Base-by-base conservation (phyloP, 2,888 invertebrate genomes). In the Andrena minutula region DNA sequence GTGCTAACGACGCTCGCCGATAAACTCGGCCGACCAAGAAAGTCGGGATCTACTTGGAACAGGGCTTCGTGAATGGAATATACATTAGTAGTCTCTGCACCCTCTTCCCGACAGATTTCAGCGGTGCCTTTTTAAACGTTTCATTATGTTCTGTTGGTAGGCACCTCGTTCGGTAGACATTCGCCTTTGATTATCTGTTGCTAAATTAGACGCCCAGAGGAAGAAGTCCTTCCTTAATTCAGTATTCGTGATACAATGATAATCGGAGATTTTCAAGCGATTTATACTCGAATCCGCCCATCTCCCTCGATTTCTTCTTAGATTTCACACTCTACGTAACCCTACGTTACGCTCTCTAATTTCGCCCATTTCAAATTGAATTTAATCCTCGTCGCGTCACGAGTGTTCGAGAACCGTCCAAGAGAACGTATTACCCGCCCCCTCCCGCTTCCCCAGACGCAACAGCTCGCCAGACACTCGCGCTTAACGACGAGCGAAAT, bases 1-100 rank as follows among this genome's bases (percentile, higher is more conserved):
- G 71, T 49, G 83, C 73, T 84, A 80, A 84, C 80, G 83, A 80
- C 64, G 80, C 68, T 83, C 74, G 30, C 73, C 75, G 70, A 71
- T 82, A 83, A 79, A 83, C 76, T 82, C 73, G 60, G 75, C 75
- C 70, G 60, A 71, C 83, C 61, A 69, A 58, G 79, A 72, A 60
- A 66, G 70, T 66, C 77, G 49, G 53, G 58, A 70, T 74, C 70
- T 28, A 69, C 76, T 77, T 58, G 68, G 63, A 82, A 68, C 66
- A 61, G 56, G 66, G 35, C 47, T 51, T 20, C 79, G 79, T 79
- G 79, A 68, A 68, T 65, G 68, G 66, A 79, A 80, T 73, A 79
- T 60, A 49, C 61, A 71, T 61, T 60, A 71, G 71, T 35, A 20
- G 61, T 20, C 20, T n/a, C 74, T 56, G 66, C 47, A 60, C 28